These are phyloP conservation scores for Piscicola geometra DNA, from an alignment of 2,888 invertebrate genomes.

Conservation along the genomic window DNA sequence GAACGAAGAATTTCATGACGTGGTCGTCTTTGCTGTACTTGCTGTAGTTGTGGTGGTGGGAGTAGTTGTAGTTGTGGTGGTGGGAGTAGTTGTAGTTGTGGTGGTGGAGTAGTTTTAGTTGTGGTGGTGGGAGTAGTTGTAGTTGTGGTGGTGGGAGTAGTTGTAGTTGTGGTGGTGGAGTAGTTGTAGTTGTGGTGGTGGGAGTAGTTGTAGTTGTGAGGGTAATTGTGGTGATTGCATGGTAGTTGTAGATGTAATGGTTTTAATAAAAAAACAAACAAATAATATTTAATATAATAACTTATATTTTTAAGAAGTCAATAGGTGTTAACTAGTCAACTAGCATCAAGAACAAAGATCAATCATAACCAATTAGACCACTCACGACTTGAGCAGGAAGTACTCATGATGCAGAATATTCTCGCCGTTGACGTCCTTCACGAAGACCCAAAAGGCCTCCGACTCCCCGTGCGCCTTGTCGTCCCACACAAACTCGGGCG, in stretches of 20 bases:
- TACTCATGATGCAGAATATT: constrained; percentile 86
- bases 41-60: constrained; percentile 60
- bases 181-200: too few species aligned
- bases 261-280: background rate
- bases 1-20: constrained; percentile 92
- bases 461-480: constrained; percentile 76
- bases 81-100: too few species aligned
- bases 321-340: background rate
- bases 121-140: too few species aligned
- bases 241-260: background rate
- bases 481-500: constrained; percentile 99
- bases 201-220: too few species aligned
- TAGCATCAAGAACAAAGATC: background rate
- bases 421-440: constrained; percentile 64
- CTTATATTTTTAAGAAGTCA: background rate
- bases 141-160: too few species aligned
- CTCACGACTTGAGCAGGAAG: constrained; percentile 73
- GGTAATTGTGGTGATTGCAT: background rate
- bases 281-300: background rate
- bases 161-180: too few species aligned
- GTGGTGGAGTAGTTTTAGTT: too few species aligned
- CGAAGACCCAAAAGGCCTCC: constrained; percentile 65
- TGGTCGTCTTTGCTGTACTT: constrained; percentile 93
- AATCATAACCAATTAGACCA: constrained; percentile 11
- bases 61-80: too few species aligned